These are phyloP conservation scores for Lamellibrachia columna DNA, from an alignment of 2,888 invertebrate genomes.

Conservation along the genomic window DNA sequence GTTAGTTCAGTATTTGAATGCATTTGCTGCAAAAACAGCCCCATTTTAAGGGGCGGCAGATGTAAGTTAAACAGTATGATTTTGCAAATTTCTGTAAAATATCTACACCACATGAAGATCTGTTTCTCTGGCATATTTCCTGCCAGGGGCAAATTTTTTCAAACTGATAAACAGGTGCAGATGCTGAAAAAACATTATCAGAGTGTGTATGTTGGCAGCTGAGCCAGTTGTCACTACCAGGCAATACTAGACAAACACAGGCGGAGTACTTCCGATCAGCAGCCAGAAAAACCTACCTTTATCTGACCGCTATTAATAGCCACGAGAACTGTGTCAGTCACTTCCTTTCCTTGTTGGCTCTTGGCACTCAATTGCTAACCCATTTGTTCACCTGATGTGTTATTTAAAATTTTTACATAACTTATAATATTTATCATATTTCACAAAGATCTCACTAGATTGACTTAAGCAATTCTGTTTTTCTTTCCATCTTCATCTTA, in stretches of 20 bases:
- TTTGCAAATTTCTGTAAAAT: neutral
- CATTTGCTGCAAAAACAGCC: neutral
- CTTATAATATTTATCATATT: too few species aligned
- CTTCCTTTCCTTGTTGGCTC: neutral
- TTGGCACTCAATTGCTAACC: neutral
- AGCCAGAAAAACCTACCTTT: slow-evolving; percentile 1
- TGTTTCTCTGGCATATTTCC: neutral
- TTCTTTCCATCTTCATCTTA: too few species aligned
- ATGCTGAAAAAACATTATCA: neutral
- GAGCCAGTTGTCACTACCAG: neutral
- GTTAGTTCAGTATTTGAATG: neutral
- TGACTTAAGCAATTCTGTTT: too few species aligned
- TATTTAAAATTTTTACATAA: neutral
- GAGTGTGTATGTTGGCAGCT: neutral
- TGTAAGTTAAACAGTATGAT: neutral
- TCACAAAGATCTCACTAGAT: too few species aligned
- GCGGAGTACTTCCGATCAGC: neutral
- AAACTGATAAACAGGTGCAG: neutral
- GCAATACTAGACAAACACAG: neutral
- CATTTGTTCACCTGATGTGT: neutral
- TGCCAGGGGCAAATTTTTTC: neutral
- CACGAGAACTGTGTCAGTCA: neutral
- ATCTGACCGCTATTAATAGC: neutral
- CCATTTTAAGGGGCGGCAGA: neutral
- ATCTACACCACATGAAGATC: neutral